Evolutionary conservation across 2,888 invertebrate genomes (phyloP), one percentile per base, ranked within the genome.

Genomic region (Drosophila histrio): DNA sequence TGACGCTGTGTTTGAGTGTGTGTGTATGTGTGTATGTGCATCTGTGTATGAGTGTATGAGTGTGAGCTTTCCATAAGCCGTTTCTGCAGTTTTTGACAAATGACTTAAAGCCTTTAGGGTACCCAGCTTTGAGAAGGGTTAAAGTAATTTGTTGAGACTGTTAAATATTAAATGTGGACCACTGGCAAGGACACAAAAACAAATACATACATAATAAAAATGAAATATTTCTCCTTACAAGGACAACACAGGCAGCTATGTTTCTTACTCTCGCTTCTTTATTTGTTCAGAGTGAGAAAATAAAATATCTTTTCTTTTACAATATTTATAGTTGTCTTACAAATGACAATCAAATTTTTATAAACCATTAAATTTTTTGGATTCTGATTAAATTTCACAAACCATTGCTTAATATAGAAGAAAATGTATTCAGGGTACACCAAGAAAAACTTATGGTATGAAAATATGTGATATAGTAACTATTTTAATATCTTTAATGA

Each of bases 91-190:
- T 87, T 83, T 81, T 88, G 83, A 88, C 87, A 84, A 84, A 84
- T 84, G 83, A 84, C 87, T 84, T 84, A 88, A 84, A 88, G 88
- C 83, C 83, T 84, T 88, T 39, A 60, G 88, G 83, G 75, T 62
- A 64, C 66, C 66, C 53, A 61, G 56, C 60, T 65, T 71, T 87
- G 83, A 84, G 67, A 88, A 84, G 83, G 83, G 88, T 84, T 84
- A 58, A 88, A 75, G 81, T 84, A 84, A 84, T 84, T 84, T 84
- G 83, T 84, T 75, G 71, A 71, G 83, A 84, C 88, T 87, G 72
- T 75, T 87, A 88, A 88, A 87, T 84, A 84, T 88, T 84, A 78
- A 77, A 88, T 86, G 87, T 66, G 70, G 43, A 44, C 65, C 77
- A 46, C 46, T 63, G 38, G 53, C 76, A 67, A 47, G 36, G 52